Conservation (phyloP, 2,797 vertebrate species). For the Eurystomus glaucurus region DNA sequence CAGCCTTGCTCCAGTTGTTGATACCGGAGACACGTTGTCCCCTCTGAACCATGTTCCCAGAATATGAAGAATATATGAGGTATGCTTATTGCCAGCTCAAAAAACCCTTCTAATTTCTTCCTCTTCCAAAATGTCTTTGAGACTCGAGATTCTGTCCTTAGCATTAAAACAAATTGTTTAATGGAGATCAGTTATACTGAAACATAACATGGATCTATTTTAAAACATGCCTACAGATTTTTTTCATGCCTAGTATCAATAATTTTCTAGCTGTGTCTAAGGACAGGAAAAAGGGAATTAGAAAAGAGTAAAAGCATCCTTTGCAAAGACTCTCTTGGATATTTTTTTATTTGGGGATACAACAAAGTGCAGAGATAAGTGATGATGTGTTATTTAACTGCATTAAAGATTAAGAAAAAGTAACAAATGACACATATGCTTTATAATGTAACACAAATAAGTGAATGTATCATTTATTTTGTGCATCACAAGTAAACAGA, state of each 20-base stretch:
- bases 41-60: background rate
- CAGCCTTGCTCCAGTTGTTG: fast-evolving
- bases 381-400: background rate
- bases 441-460: background rate
- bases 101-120: background rate
- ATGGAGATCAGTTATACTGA: background rate
- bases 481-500: background rate
- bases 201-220: background rate
- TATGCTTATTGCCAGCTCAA: background rate
- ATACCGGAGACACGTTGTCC: background rate
- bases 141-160: background rate
- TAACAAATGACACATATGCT: background rate
- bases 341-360: background rate
- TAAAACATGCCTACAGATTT: background rate
- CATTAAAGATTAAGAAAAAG: background rate
- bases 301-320: background rate
- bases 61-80: no score
- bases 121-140: background rate
- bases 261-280: background rate
- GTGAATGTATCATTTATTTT: background rate
- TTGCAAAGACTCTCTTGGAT: background rate
- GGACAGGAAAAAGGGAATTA: background rate
- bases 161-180: background rate
- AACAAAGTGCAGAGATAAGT: background rate
- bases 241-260: background rate